Base-by-base conservation (phyloP, 1,140 invertebrate species). In the Drosophila saltans region DNA sequence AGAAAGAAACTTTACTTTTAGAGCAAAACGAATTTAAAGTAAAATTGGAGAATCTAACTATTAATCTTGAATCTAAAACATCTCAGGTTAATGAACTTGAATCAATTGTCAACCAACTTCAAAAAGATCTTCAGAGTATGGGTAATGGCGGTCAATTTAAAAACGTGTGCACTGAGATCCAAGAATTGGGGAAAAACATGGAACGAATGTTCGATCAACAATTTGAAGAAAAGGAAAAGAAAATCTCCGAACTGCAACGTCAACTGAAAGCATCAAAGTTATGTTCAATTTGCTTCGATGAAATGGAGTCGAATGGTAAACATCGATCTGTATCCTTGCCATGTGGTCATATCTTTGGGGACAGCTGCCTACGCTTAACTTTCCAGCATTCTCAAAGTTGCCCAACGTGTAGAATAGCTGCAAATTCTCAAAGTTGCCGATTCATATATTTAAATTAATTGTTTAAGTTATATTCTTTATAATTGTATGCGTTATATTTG, bases 141-240 rank as follows among this genome's bases (percentile, higher is more conserved):
- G 6, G 2, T 24, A 40, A 11, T 40, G 57, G 57, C n/a, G 16
- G n/a, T 11, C 39, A 59, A 39, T 59, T 24, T 11, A 33, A 40
- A 16, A 59, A 6, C 11, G 16, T 59, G 6, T 59, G 57, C 16
- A 21, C 16, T 24, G 1, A 59, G 10, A 59, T 59, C 8, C 57
- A 59, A 39, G 57, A 59, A 10, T 59, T 59, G 16, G 57, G 57
- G 0, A 59, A 59, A 39, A 21, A 59, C 40, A 59, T 59, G 57
- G 28, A 39, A 11, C 3, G 39, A 24, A 2, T 59, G 9, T 33
- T 21, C 2, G 33, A 33, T 24, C n/a, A 2, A 10, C 33, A 59
- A 2, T 4, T 40, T 40, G 33, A 59, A 40, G 33, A 16, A 33
- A 52, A 52, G 21, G 21, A 26, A 3, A 52, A 8, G 9, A 10